phyloP scores from a whole-genome alignment of 2,113 vertebrate species.

The Chlorodrepanis virens region DNA sequence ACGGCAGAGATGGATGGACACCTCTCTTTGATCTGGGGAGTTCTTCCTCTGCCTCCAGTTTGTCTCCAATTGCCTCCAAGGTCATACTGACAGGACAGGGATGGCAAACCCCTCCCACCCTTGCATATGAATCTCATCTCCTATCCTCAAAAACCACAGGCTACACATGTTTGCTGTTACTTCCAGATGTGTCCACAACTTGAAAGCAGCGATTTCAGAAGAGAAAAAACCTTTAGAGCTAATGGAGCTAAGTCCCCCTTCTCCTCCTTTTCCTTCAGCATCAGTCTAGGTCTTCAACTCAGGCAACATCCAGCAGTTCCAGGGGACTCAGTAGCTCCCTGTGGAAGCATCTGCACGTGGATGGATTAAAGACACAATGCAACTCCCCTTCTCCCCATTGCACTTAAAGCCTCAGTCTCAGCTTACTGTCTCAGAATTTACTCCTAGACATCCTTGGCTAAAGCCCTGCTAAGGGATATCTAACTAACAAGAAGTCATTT shows the following conservation, averaged over 20 bases:
- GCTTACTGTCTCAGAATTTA: neutral
- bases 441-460: slow-evolving; percentile 32
- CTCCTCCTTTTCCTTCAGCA: neutral
- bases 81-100: slow-evolving; percentile 1
- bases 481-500: neutral
- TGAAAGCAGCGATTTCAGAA: slow-evolving; percentile 37
- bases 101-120: neutral
- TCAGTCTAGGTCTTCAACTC: neutral
- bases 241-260: neutral
- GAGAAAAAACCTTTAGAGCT: neutral
- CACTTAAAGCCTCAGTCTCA: neutral
- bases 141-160: neutral
- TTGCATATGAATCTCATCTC: slow-evolving; percentile 33
- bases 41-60: slow-evolving; percentile 7
- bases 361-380: neutral
- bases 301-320: neutral
- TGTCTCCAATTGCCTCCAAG: slow-evolving; percentile 1
- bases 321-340: neutral
- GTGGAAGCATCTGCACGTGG: rapidly evolving
- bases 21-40: slow-evolving; percentile 11
- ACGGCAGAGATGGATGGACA: slow-evolving; percentile 28
- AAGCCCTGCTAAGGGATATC: neutral
- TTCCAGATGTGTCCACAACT: slow-evolving; percentile 61
- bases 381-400: neutral
- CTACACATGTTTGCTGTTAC: slow-evolving; percentile 60